A percentile compares a stretch with the other conserved stretches of the same genome.
These are phyloP conservation scores for Paedocypris sp. DNA, from an alignment of 2,113 vertebrate genomes.

Conservation along the genomic window DNA sequence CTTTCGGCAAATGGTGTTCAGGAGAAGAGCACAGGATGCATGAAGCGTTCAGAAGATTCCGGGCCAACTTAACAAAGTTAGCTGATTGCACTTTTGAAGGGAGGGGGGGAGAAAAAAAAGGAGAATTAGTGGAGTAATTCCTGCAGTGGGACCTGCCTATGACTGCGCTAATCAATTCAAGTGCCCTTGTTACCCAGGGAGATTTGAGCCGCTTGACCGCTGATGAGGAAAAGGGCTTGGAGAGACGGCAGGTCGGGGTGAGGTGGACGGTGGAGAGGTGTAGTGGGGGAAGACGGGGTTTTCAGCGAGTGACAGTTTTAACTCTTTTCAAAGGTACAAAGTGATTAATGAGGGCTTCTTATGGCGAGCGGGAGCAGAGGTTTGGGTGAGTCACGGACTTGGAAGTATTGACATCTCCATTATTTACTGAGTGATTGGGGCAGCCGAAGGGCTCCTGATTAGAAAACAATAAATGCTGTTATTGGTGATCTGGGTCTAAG, in stretches of 20 bases:
- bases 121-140: slow-evolving; percentile 66
- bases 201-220: slow-evolving; percentile 62
- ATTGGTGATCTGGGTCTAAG: slow-evolving; percentile 55
- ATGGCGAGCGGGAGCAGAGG: slow-evolving; percentile 39
- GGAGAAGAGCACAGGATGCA: not conserved
- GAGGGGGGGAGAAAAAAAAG: not conserved
- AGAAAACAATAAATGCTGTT: slow-evolving; percentile 68
- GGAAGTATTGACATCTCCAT: slow-evolving; percentile 66
- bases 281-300: slow-evolving; percentile 29
- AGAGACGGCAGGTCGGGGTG: not conserved
- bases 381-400: slow-evolving; percentile 52
- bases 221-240: slow-evolving; percentile 39
- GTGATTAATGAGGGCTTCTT: slow-evolving; percentile 64
- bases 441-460: slow-evolving; percentile 64
- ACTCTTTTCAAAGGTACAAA: slow-evolving; percentile 54
- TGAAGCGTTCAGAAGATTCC: slow-evolving; percentile 14
- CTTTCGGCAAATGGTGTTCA: not conserved
- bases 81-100: not conserved
- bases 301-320: slow-evolving; percentile 50
- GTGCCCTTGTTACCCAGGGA: slow-evolving; percentile 52
- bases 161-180: slow-evolving; percentile 65
- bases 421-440: slow-evolving; percentile 65
- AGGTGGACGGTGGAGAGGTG: slow-evolving; percentile 9
- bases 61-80: not conserved
- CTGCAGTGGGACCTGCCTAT: slow-evolving; percentile 55